These are phyloP conservation scores for Danio choprae DNA, from an alignment of 2,797 vertebrate genomes.

Conservation along the genomic window DNA sequence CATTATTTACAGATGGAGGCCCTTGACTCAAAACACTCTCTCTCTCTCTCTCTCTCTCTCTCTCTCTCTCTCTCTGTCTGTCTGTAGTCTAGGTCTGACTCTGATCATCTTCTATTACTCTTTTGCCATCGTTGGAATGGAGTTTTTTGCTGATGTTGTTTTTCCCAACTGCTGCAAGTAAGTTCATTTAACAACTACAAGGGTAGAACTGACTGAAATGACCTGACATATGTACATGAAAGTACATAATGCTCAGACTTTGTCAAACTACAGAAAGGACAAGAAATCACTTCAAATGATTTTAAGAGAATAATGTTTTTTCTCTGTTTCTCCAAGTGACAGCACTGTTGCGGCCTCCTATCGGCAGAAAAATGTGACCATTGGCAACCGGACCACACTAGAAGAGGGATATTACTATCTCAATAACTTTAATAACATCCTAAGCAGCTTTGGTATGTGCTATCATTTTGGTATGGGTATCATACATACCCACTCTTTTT, in stretches of 20 bases:
- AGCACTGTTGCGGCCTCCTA: conserved; percentile 95
- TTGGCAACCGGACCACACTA: conserved; percentile 87
- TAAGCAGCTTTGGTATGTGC: conserved; percentile 94
- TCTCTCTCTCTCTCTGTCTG: conserved; percentile 27
- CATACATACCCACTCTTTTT: neutral
- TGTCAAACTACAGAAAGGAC: neutral
- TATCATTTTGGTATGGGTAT: too few species aligned
- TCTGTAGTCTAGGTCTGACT: conserved; percentile 89
- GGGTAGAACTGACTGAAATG: neutral
- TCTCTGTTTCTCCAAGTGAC: conserved; percentile 70
- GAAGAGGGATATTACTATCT: conserved; percentile 98
- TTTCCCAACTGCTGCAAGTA: conserved; percentile 98
- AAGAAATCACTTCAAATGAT: neutral
- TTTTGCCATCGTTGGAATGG: conserved; percentile 98
- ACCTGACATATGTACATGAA: neutral
- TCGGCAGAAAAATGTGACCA: conserved; percentile 84
- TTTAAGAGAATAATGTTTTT: neutral
- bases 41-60: conserved; percentile 26
- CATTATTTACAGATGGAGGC: neutral
- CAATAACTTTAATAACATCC: conserved; percentile 97
- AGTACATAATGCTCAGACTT: neutral
- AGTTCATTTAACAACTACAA: conserved; percentile 65
- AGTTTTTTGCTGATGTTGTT: conserved; percentile 91
- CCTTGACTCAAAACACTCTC: neutral
- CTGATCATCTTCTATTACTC: conserved; percentile 98